These are phyloP conservation scores for Paramormyrops kingsleyae DNA, from an alignment of 2,113 vertebrate genomes.

Conservation along the genomic window DNA sequence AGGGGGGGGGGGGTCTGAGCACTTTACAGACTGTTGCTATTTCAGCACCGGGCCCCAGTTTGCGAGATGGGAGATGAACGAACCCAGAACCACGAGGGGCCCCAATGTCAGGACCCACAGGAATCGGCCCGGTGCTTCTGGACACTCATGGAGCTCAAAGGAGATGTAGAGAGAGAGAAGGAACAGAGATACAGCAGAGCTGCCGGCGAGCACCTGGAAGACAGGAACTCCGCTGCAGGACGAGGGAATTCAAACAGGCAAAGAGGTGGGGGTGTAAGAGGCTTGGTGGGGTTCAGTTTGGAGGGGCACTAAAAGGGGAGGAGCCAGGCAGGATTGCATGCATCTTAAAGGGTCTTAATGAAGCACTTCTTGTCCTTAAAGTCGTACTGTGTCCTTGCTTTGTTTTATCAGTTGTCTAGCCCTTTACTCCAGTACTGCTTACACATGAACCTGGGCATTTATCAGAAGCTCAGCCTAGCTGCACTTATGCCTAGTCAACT, in stretches of 20 bases:
- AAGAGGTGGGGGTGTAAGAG: neutral
- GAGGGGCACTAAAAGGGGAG: neutral
- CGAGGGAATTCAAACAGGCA: neutral
- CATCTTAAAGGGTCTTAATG: neutral
- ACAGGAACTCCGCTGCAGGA: neutral
- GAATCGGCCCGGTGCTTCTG: neutral
- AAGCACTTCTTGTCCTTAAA: neutral
- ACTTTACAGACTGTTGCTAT: neutral
- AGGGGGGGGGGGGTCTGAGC: neutral
- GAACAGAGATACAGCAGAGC: no score
- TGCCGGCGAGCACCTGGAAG: neutral
- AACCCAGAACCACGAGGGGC: neutral
- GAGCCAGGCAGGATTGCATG: neutral
- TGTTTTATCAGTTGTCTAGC: neutral
- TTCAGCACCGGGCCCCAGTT: neutral
- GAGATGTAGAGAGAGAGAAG: neutral
- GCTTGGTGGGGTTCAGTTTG: neutral
- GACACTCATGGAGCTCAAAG: neutral
- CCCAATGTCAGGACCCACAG: neutral
- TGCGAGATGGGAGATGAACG: neutral
- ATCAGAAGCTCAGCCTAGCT: no score
- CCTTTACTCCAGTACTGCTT: neutral
- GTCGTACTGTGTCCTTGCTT: neutral
- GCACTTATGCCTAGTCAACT: neutral
- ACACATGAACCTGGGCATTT: neutral